A percentile compares a stretch with the other conserved stretches of the same genome.
Conservation (phyloP, 64 coral and sea anemone genomes). For the Stylophora pistillata region DNA sequence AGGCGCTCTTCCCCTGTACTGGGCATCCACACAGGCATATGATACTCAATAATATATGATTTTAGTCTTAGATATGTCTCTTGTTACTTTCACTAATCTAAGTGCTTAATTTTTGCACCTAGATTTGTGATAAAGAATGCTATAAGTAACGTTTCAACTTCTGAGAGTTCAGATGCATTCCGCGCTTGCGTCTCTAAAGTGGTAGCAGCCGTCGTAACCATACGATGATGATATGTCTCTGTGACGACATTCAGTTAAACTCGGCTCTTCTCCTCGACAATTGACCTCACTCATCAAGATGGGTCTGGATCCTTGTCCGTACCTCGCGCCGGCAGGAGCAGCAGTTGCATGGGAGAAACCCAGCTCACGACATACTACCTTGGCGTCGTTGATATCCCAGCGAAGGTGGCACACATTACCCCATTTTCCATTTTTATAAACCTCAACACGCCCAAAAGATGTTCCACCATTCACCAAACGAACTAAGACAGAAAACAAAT, state of each 20-base stretch:
- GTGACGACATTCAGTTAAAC: conserved; percentile 10
- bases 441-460: conserved; percentile 20
- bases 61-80: too few relatives aligned
- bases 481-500: not conserved
- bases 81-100: too few relatives aligned
- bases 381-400: conserved; percentile 29
- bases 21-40: too few relatives aligned
- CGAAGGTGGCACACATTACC: conserved; percentile 1
- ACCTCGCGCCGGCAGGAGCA: not conserved
- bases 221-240: too few relatives aligned
- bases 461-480: not conserved
- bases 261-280: conserved; percentile 10
- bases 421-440: conserved; percentile 21
- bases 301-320: conserved; percentile 7
- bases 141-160: too few relatives aligned
- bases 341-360: conserved; percentile 36
- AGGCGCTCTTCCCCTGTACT: too few relatives aligned
- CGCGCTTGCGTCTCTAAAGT: not conserved
- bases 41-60: too few relatives aligned
- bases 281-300: not conserved
- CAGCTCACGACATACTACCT: conserved; percentile 49
- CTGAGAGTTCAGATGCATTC: conserved; percentile 4
- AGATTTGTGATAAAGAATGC: too few relatives aligned
- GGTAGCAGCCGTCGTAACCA: not conserved
- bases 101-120: too few relatives aligned